phyloP scores from a whole-genome alignment of 1,140 invertebrate genomes.

The Holcopasites calliopsidis region DNA sequence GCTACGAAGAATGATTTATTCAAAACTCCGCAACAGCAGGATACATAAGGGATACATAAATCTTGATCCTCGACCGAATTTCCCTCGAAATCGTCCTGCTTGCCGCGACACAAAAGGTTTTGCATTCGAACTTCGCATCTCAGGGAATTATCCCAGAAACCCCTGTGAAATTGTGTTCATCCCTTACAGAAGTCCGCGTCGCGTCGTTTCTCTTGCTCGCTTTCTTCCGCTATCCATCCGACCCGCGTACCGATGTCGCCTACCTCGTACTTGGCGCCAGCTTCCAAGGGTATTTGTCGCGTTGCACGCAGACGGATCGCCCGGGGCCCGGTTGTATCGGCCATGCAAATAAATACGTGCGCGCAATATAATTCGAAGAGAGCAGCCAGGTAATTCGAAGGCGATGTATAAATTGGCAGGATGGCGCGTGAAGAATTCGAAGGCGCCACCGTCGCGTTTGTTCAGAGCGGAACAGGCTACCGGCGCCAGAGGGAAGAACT shows the following conservation, averaged over 20 bases:
- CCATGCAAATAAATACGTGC: constrained; percentile 53
- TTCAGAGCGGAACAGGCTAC: neutral
- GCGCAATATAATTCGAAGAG: constrained; percentile 43
- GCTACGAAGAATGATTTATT: constrained; percentile 20
- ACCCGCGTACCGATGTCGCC: neutral
- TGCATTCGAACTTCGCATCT: too few relatives aligned
- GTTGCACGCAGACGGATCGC: neutral
- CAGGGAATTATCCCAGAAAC: too few relatives aligned
- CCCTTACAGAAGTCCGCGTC: too few relatives aligned
- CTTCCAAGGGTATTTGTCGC: constrained; percentile 24
- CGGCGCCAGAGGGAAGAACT: neutral
- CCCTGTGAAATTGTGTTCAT: too few relatives aligned
- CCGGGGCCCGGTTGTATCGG: constrained; percentile 26
- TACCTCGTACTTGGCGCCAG: neutral
- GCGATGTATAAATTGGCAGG: constrained; percentile 42
- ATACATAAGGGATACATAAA: constrained; percentile 16
- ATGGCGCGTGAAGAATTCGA: constrained; percentile 33
- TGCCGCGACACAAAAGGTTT: too few relatives aligned
- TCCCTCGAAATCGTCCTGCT: too few relatives aligned
- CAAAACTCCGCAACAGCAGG: constrained; percentile 3
- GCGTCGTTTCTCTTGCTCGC: too few relatives aligned
- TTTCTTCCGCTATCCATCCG: too few relatives aligned
- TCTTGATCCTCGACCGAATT: constrained; percentile 21
- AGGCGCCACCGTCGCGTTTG: constrained; percentile 10
- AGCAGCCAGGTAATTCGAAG: constrained; percentile 26